Conservation (phyloP, 2,113 vertebrate species). For the Galbula dea region DNA sequence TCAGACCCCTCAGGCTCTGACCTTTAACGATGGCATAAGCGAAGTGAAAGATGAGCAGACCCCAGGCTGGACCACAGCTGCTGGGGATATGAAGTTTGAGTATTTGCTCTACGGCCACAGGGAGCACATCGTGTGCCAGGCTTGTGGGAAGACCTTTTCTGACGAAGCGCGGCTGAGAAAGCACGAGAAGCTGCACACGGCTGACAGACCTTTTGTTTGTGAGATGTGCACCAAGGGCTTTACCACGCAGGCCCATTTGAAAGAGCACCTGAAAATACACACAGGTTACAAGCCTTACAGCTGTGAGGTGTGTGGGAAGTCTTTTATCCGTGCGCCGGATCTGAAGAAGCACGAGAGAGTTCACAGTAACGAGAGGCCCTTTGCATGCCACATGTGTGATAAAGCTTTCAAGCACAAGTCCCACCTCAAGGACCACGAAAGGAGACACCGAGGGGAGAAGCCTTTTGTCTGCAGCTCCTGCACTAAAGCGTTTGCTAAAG, state of each 20-base stretch:
- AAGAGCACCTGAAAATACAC: slow-evolving; percentile 98
- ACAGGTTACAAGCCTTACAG: slow-evolving; percentile 97
- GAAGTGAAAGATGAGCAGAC: slow-evolving; percentile 88
- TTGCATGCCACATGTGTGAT: slow-evolving; percentile 95
- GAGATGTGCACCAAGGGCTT: slow-evolving; percentile 98
- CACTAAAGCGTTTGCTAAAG: slow-evolving; percentile 98
- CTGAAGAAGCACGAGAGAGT: slow-evolving; percentile 95
- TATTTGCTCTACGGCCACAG: slow-evolving; percentile 95
- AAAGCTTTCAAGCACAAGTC: slow-evolving; percentile 99
- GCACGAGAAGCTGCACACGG: slow-evolving; percentile 92
- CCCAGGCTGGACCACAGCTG: slow-evolving; percentile 84
- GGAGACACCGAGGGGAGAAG: slow-evolving; percentile 93
- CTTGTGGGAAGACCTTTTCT: slow-evolving; percentile 88
- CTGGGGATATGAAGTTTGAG: slow-evolving; percentile 97
- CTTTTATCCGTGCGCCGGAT: slow-evolving; percentile 95
- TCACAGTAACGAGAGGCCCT: slow-evolving; percentile 96
- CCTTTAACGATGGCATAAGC: slow-evolving; percentile 91
- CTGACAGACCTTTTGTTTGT: slow-evolving; percentile 93
- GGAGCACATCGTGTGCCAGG: slow-evolving; percentile 91
- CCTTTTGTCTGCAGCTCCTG: slow-evolving; percentile 97
- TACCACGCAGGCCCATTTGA: slow-evolving; percentile 95
- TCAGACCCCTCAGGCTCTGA: slow-evolving; percentile 88
- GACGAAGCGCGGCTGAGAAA: slow-evolving; percentile 91
- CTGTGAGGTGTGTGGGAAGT: slow-evolving; percentile 95
- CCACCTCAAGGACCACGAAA: slow-evolving; percentile 97